A percentile compares a stretch with the other conserved stretches of the same genome.
Evolutionary conservation across 2,888 invertebrate genomes (phyloP).

Genomic region (Phania funesta): DNA sequence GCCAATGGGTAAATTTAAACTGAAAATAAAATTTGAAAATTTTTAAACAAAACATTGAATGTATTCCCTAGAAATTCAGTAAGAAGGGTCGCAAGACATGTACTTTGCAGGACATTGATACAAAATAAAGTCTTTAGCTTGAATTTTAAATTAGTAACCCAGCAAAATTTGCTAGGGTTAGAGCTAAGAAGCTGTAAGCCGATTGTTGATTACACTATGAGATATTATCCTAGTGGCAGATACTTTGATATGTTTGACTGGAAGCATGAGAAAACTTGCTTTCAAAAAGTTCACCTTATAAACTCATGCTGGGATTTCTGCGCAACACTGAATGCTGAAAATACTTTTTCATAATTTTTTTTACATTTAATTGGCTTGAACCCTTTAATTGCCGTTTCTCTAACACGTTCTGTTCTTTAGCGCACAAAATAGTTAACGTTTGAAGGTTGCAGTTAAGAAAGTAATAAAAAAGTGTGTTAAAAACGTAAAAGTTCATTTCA

Average conservation of each 20-base stretch:
- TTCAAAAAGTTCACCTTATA: no score
- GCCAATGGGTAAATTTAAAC: background rate
- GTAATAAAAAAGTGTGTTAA: constrained; percentile 1
- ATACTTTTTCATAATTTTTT: constrained; percentile 47
- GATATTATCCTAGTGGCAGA: no score
- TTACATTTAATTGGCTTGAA: constrained; percentile 59
- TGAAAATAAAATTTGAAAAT: background rate
- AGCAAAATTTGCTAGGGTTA: background rate
- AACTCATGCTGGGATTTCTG: background rate
- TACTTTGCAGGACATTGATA: background rate
- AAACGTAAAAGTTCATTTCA: background rate
- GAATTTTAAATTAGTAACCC: background rate
- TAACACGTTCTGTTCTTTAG: background rate
- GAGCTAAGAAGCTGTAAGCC: background rate
- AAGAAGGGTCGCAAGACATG: background rate
- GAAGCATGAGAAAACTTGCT: no score
- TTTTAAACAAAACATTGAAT: no score
- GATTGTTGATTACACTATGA: no score
- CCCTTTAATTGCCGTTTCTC: constrained; percentile 48
- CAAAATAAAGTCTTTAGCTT: background rate
- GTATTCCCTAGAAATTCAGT: background rate
- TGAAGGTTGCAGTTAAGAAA: background rate
- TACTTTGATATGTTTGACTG: no score
- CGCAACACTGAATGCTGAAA: background rate
- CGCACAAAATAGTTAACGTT: background rate